These are phyloP conservation scores for Dermatemys mawii DNA, from an alignment of 2,113 vertebrate genomes.

Conservation along the genomic window DNA sequence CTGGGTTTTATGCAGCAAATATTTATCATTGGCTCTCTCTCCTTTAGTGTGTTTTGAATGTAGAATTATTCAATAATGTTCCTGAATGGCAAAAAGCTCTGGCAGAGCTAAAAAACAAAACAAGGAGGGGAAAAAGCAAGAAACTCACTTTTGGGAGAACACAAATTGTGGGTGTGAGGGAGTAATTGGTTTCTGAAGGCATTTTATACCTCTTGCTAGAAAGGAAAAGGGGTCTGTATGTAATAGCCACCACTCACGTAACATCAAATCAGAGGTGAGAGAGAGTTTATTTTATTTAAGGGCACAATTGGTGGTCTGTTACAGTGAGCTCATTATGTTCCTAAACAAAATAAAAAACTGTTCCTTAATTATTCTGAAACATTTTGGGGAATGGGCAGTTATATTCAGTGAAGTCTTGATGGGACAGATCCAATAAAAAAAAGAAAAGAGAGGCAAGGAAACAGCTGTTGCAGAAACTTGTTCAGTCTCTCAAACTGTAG, in stretches of 20 bases:
- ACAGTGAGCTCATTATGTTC: background rate
- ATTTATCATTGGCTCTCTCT: background rate
- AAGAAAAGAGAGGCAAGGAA: background rate
- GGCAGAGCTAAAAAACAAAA: background rate
- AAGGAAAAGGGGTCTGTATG: background rate
- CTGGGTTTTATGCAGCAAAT: background rate
- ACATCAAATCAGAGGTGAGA: background rate
- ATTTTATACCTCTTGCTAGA: background rate
- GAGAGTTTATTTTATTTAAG: background rate
- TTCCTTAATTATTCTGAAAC: background rate
- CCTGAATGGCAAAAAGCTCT: background rate
- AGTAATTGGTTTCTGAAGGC: background rate
- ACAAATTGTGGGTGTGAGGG: background rate
- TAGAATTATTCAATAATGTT: background rate
- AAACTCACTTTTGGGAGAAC: background rate
- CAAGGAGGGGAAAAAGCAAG: background rate
- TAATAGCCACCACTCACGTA: background rate
- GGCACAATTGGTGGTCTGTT: background rate
- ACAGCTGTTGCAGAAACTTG: background rate
- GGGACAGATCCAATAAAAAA: conserved; percentile 7
- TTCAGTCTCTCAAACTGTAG: background rate
- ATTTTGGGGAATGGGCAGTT: conserved; percentile 23
- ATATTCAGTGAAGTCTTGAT: background rate
- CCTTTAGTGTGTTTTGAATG: background rate
- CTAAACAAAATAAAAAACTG: background rate